Base-by-base conservation (phyloP, 2,113 vertebrate species). In the Chrysochloris asiatica region DNA sequence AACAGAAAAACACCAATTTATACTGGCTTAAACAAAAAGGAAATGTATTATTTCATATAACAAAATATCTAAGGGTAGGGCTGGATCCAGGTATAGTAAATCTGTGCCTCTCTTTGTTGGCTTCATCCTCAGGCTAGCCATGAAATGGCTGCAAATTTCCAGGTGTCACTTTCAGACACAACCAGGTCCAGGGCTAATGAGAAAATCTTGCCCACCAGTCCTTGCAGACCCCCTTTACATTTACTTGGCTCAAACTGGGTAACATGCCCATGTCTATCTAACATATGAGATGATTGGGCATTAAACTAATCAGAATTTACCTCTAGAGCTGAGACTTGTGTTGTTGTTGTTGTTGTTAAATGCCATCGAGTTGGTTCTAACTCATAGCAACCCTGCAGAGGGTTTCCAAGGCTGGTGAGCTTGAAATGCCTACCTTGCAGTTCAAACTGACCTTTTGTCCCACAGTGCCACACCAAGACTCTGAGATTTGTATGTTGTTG, bases 31-130 rank as follows among this genome's bases (percentile, higher is more conserved):
- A 56, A 85, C 56, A 87, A 83, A 65, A n/a, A 19, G 17, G 28
- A 76, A 81, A 59, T 85, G 47, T 81, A n/a, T 72, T 47, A 54
- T 77, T 92, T 92, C 19, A 38, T 69, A 22, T 83, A 67, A 80
- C 8, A 50, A 81, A 65, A 47, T 75, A 14, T 86, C 19, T 33
- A 36, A 50, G 76, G 77, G 30, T 26, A 81, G 36, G 67, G 17
- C 16, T 48, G 48, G 45, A 30, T 91, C 38, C 19, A 36, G 22
- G 30, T 61, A 36, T 24, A 38, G 19, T 28, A 33, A 14, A 2
- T 63, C 63, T 69, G 63, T 79, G 54, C 48, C 14, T 38, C 83
- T 69, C 69, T 78, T 21, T 10, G 45, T 17, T 24, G 77, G n/a
- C 36, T 17, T 45, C 26, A 72, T 59, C 41, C n/a, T 80, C 54